Evolutionary conservation across 2,888 invertebrate species (phyloP).

Genomic region (Clanis bilineata): DNA sequence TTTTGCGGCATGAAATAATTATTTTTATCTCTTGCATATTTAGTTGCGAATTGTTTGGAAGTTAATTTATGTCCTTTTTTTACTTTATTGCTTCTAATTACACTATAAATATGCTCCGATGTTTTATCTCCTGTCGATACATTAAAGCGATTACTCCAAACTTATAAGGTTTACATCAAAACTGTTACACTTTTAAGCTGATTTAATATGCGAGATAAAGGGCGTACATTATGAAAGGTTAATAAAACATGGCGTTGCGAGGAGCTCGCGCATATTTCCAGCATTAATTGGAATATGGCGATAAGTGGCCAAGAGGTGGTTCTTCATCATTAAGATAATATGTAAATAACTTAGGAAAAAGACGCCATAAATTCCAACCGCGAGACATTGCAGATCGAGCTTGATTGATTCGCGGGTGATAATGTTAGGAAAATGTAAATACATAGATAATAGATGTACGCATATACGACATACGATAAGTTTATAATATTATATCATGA

Average conservation of each 20-base stretch:
- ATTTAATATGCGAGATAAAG: slow-evolving; percentile 60
- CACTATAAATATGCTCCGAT: not conserved
- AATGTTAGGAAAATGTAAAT: slow-evolving; percentile 30
- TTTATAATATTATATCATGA: too few relatives aligned
- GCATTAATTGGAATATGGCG: slow-evolving; percentile 74
- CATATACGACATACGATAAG: slow-evolving; percentile 39
- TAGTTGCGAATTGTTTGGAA: not conserved
- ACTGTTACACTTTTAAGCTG: slow-evolving; percentile 59
- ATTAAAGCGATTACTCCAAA: slow-evolving; percentile 40
- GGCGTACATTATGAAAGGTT: slow-evolving; percentile 64
- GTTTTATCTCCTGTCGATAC: slow-evolving; percentile 25
- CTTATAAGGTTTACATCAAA: slow-evolving; percentile 45
- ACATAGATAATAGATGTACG: slow-evolving; percentile 37
- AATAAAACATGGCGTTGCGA: slow-evolving; percentile 61
- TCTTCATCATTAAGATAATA: slow-evolving; percentile 74
- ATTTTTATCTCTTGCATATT: slow-evolving; percentile 5
- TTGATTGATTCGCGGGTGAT: slow-evolving; percentile 64
- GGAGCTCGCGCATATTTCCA: slow-evolving; percentile 61
- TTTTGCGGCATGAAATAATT: slow-evolving; percentile 6
- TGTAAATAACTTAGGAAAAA: slow-evolving; percentile 60
- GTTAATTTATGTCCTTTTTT: not conserved
- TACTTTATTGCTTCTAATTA: slow-evolving; percentile 10
- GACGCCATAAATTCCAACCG: slow-evolving; percentile 53
- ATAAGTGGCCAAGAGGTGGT: slow-evolving; percentile 61
- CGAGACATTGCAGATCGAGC: slow-evolving; percentile 47